Conservation (phyloP, 1,140 invertebrate genomes). For the Trigoniulus corallinus region DNA sequence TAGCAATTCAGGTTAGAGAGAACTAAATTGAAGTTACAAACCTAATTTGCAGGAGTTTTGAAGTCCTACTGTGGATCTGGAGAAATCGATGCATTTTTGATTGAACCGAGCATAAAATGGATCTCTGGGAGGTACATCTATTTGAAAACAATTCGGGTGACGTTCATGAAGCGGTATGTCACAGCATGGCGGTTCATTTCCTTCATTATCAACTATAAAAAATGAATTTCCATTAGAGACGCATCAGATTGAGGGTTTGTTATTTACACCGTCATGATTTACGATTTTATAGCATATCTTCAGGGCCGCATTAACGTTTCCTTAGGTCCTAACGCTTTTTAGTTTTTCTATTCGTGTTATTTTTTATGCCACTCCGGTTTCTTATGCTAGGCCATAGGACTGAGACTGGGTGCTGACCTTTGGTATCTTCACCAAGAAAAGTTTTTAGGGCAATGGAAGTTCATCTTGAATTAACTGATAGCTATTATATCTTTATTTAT, state of each 20-base stretch:
- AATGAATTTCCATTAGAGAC: neutral
- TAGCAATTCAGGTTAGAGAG: too few species aligned
- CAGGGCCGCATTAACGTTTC: too few species aligned
- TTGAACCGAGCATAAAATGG: constrained; percentile 71
- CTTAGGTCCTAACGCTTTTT: too few species aligned
- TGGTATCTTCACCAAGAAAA: too few species aligned
- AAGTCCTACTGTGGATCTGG: constrained; percentile 30
- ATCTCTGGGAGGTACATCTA: constrained; percentile 71
- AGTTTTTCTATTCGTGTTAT: too few species aligned
- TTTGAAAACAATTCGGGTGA: constrained; percentile 83
- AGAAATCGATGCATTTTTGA: constrained; percentile 34
- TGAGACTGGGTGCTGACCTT: too few species aligned
- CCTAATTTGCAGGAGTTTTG: constrained; percentile 31
- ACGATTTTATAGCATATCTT: neutral
- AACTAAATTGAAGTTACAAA: too few species aligned
- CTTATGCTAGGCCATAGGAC: too few species aligned
- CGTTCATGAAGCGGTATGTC: constrained; percentile 38
- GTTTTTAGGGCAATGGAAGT: too few species aligned
- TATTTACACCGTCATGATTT: constrained; percentile 22
- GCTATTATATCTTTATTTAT: too few species aligned
- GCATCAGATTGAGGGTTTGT: constrained; percentile 16
- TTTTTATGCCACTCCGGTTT: too few species aligned
- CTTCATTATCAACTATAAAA: constrained; percentile 4
- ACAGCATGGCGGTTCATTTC: constrained; percentile 48
- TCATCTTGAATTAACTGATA: too few species aligned